These are phyloP conservation scores for Bubo scandiacus DNA, from an alignment of 2,113 vertebrate species.

Conservation along the genomic window DNA sequence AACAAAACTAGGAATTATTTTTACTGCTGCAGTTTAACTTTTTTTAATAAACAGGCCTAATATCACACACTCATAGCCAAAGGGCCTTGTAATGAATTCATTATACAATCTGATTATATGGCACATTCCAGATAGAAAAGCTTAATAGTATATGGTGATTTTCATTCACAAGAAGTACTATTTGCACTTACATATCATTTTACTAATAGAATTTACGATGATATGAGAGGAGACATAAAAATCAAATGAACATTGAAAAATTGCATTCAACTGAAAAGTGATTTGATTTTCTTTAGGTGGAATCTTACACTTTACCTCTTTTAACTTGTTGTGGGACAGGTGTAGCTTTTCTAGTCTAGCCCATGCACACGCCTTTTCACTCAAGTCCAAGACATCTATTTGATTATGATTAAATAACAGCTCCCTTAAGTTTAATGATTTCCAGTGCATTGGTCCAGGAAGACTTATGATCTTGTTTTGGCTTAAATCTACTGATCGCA, in stretches of 20 bases:
- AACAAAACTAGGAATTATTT: background rate
- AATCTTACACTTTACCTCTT: slow-evolving; percentile 79
- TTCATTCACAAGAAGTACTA: background rate
- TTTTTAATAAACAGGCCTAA: background rate
- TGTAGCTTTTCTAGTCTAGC: slow-evolving; percentile 90
- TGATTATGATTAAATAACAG: slow-evolving; percentile 90
- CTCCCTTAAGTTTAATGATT: slow-evolving; percentile 87
- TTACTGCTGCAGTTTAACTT: background rate
- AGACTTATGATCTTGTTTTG: slow-evolving; percentile 82
- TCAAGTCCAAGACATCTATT: slow-evolving; percentile 84
- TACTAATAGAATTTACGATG: background rate
- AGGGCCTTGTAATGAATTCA: background rate
- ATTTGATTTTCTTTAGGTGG: background rate
- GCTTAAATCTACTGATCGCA: slow-evolving; percentile 90
- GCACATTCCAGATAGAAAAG: background rate
- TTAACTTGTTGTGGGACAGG: slow-evolving; percentile 87
- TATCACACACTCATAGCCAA: background rate
- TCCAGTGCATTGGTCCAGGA: slow-evolving; percentile 84
- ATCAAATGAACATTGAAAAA: background rate
- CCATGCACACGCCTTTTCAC: slow-evolving; percentile 83
- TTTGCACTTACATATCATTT: background rate
- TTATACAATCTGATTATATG: background rate
- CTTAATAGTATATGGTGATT: background rate
- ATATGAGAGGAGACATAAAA: background rate
- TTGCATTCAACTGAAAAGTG: background rate